phyloP scores from a whole-genome alignment of 2,797 vertebrate species.

The Melanotaenia parkinsoni region DNA sequence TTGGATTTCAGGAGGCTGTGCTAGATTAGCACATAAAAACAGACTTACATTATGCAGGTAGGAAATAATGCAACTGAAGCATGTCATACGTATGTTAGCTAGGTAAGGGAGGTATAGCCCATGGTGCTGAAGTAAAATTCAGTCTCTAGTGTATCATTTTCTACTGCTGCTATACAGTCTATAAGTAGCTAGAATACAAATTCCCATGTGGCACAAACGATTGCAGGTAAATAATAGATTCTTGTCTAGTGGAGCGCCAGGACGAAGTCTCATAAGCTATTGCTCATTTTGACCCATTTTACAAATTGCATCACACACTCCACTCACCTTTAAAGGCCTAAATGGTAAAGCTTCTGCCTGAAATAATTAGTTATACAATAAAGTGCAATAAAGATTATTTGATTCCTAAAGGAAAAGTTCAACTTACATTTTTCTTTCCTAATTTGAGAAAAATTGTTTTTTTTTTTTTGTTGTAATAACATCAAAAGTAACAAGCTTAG shows the following conservation, averaged over 20 bases:
- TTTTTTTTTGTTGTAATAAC: background rate
- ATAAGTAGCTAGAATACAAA: constrained; percentile 35
- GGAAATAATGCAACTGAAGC: constrained; percentile 16
- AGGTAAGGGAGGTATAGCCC: constrained; percentile 24
- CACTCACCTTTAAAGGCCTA: constrained; percentile 56
- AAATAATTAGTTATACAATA: constrained; percentile 43
- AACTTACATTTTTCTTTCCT: background rate
- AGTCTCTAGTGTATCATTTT: constrained; percentile 38
- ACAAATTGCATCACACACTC: constrained; percentile 30
- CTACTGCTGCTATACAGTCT: constrained; percentile 16
- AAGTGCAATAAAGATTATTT: background rate
- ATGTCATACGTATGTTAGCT: constrained; percentile 5
- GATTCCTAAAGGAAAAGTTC: background rate
- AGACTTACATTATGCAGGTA: constrained; percentile 38
- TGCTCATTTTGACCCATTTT: constrained; percentile 65
- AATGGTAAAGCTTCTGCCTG: constrained; percentile 45
- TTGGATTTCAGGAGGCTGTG: background rate
- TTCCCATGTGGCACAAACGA: constrained; percentile 50
- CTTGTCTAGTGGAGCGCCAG: constrained; percentile 21
- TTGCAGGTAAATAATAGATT: constrained; percentile 67
- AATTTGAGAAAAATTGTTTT: background rate
- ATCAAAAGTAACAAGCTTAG: background rate
- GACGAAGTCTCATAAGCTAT: constrained; percentile 39
- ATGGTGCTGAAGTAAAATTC: constrained; percentile 25
- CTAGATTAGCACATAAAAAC: constrained; percentile 26